phyloP scores from a whole-genome alignment of 2,113 vertebrate genomes.

The Thalassoma bifasciatum region DNA sequence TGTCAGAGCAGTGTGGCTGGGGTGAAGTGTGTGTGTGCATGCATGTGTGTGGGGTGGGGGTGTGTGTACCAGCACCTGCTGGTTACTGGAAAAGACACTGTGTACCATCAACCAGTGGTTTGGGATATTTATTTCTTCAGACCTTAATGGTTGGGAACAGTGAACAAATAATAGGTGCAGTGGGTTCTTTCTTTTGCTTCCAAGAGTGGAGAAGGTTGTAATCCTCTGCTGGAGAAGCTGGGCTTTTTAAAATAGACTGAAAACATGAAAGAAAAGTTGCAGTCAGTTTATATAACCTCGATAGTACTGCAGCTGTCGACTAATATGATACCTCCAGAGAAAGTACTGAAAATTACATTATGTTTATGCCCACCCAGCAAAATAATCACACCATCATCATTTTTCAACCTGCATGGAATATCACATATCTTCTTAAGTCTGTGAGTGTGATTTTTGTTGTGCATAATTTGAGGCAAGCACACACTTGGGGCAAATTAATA shows the following conservation, averaged over 20 bases:
- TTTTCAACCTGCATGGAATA: conserved; percentile 53
- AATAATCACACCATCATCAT: conserved; percentile 56
- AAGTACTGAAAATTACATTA: conserved; percentile 18
- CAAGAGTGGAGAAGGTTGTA: conserved; percentile 60
- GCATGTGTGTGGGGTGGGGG: neutral
- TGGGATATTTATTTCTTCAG: conserved; percentile 74
- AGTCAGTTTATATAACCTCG: conserved; percentile 35
- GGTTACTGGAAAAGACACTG: conserved; percentile 75
- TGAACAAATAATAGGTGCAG: conserved; percentile 76
- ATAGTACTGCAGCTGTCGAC: neutral
- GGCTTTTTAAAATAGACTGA: conserved; percentile 40
- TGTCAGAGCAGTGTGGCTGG: conserved; percentile 28
- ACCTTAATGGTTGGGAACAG: conserved; percentile 73
- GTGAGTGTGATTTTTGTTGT: conserved; percentile 18
- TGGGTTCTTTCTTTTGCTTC: conserved; percentile 65
- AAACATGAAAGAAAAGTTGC: conserved; percentile 42
- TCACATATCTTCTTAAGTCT: conserved; percentile 41
- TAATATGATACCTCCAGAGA: conserved; percentile 8
- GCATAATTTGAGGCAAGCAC: conserved; percentile 19
- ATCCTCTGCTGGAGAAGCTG: conserved; percentile 44
- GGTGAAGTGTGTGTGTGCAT: conserved; percentile 32
- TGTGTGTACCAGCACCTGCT: conserved; percentile 64
- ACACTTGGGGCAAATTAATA: conserved; percentile 47
- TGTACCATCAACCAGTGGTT: conserved; percentile 71
- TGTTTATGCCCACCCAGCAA: conserved; percentile 11